Conservation (phyloP, 2,797 vertebrate genomes). For the Lepus oiostolus region DNA sequence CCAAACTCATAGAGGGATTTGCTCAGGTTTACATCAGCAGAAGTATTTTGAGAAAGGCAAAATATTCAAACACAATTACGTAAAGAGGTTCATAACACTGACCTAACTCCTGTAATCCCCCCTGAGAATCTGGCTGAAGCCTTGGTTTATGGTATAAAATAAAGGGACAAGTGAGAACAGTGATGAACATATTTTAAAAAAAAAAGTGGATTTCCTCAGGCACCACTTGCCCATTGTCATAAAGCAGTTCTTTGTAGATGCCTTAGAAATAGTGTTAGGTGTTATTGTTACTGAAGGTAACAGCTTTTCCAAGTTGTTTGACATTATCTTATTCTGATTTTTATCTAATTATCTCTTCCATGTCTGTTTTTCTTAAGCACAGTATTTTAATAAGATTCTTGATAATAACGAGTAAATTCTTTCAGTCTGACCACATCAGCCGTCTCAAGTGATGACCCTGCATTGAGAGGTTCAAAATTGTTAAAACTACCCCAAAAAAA, state of each 20-base stretch:
- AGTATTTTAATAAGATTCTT: slow-evolving; percentile 84
- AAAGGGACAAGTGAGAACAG: neutral
- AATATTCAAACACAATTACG: neutral
- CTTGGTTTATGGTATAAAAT: slow-evolving; percentile 20
- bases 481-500: slow-evolving; percentile 44
- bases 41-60: neutral
- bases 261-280: slow-evolving; percentile 43
- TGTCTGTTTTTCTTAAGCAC: slow-evolving; percentile 80
- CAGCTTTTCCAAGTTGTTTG: slow-evolving; percentile 8
- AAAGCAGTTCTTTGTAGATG: slow-evolving; percentile 68
- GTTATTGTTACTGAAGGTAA: neutral
- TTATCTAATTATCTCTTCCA: slow-evolving; percentile 71
- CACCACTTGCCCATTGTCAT: neutral
- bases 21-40: neutral
- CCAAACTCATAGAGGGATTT: neutral
- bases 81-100: slow-evolving; percentile 32
- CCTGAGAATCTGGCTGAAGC: slow-evolving; percentile 52
- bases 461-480: neutral
- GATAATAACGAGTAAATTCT: slow-evolving; percentile 77
- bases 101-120: neutral
- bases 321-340: neutral
- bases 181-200: neutral
- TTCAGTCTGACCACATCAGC: slow-evolving; percentile 71
- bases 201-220: neutral
- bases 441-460: neutral